Conservation (phyloP, 2,888 invertebrate species). For the Villa cingulata region DNA sequence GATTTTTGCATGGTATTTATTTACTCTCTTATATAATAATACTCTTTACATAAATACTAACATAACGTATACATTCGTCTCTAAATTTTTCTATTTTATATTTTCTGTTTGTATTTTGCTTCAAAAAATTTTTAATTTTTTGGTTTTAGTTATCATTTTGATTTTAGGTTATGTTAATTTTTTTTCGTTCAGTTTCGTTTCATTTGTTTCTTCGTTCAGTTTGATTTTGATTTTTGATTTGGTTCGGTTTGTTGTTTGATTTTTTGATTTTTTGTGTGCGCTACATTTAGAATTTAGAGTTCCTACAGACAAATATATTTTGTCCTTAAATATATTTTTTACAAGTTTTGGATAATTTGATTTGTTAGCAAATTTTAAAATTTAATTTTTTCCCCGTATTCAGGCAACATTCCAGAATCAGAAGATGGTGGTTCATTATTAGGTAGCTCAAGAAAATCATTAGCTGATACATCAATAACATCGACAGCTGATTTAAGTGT, state of each 20-base stretch:
- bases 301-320: too few species aligned
- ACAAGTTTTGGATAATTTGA: background rate
- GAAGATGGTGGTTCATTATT: constrained; percentile 56
- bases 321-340: background rate
- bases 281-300: too few species aligned
- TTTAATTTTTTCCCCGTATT: too few species aligned
- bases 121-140: background rate
- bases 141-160: background rate
- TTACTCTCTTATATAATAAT: background rate
- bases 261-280: too few species aligned
- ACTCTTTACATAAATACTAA: too few species aligned
- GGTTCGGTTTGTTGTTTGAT: background rate
- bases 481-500: constrained; percentile 72
- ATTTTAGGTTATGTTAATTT: too few species aligned
- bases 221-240: background rate
- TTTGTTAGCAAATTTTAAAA: background rate
- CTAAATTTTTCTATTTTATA: too few species aligned
- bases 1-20: constrained; percentile 6
- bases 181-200: too few species aligned
- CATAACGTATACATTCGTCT: too few species aligned
- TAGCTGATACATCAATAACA: constrained; percentile 72
- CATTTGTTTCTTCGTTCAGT: background rate
- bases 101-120: too few species aligned
- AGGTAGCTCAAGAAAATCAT: constrained; percentile 59
- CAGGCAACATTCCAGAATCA: constrained; percentile 17